Evolutionary conservation across 1,140 invertebrate species (phyloP).

Genomic region (Zaprionus gabonicus): DNA sequence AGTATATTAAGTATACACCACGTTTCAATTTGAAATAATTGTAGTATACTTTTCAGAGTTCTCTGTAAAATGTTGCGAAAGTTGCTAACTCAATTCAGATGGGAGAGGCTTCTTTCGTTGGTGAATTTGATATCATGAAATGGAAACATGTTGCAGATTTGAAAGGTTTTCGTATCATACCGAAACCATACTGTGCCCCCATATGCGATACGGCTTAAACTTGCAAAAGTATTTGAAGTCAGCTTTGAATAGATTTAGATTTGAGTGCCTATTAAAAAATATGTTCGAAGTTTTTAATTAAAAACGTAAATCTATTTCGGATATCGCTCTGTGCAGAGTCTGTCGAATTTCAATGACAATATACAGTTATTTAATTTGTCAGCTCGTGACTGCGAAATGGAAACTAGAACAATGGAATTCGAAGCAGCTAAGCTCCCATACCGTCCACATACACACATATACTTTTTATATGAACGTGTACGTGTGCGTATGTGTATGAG

Average conservation of each 20-base stretch:
- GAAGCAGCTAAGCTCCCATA: conserved; percentile 3
- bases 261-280: not conserved
- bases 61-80: not conserved
- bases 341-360: conserved; percentile 4
- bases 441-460: not conserved
- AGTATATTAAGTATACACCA: not conserved
- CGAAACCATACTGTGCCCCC: not conserved
- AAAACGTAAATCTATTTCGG: not conserved
- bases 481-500: not conserved
- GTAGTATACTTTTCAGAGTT: not conserved
- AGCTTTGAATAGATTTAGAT: not conserved
- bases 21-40: not conserved
- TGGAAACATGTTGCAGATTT: not conserved
- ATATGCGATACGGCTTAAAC: not conserved
- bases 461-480: not conserved
- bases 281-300: conserved; percentile 9
- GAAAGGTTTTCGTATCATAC: not conserved
- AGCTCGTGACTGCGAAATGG: not conserved
- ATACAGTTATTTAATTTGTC: not conserved
- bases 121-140: not conserved
- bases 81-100: not conserved
- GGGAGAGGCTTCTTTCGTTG: not conserved
- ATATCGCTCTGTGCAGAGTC: not conserved
- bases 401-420: conserved; percentile 34
- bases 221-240: not conserved